Base-by-base conservation (phyloP, 2,888 invertebrate species). In the Julus scanicus region DNA sequence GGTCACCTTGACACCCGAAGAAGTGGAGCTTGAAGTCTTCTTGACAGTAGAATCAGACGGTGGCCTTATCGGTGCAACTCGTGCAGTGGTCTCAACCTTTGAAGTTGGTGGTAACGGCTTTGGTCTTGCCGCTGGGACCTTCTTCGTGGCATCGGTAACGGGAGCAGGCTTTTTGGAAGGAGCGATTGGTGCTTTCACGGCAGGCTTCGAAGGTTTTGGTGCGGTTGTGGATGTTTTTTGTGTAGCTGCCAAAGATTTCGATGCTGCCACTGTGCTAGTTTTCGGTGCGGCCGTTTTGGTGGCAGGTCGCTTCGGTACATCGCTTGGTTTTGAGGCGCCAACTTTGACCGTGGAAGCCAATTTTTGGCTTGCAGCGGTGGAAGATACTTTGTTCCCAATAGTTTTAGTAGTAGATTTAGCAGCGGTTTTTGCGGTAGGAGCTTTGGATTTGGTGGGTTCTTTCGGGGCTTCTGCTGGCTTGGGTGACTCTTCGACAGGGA, bases 191-290 rank as follows among this genome's bases (percentile, higher is more conserved):
- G 63, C 63, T 71, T 71, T 71, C 20, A 88, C 37, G 57, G 87
- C 63, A 5, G 86, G 40, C 37, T 88, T 17, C 13, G 86, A 63
- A 83, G 53, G 39, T 39, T 20, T 85, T 1, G 89, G 29, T 49
- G 89, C 88, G 9, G 89, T 6, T n/a, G 88, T 86, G 37, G 85
- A 29, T 44, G 83, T 8, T 84, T 80, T 88, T 11, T 90, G 48
- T 20, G 86, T 39, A 5, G 89, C 87, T 6, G 88, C 80, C n/a
- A 49, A 57, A 9, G 88, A 71, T 29, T 88, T 63, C 89, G 88
- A 89, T 89, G 90, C 91, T 13, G 90, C 90, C 2, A 90, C 89
- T 89, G 90, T n/a, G 87, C 90, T 90, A 83, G 90, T 90, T 15
- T 90, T 89, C 17, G 90, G 89, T 15, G 57, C 15, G 40, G 89